Percentiles rank a stretch among this genome's conserved stretches.
phyloP scores from a whole-genome alignment of 1,140 invertebrate species.

The Pseudomyrmex cubaensis region DNA sequence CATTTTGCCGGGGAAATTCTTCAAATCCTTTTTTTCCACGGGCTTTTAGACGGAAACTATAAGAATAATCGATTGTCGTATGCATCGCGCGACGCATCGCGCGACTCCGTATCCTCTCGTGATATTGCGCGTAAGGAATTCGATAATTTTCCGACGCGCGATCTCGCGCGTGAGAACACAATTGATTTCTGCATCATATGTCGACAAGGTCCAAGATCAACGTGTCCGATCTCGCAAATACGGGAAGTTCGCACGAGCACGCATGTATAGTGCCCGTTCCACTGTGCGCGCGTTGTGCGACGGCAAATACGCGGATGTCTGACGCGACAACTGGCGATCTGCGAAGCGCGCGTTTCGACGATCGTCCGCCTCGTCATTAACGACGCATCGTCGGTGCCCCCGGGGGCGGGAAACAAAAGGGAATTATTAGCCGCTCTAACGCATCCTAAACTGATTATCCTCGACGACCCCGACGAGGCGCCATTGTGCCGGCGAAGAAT shows the following conservation, averaged over 20 bases:
- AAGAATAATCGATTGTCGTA: constrained; percentile 7
- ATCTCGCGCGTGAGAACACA: not conserved
- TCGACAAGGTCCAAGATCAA: constrained; percentile 26
- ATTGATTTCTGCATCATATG: constrained; percentile 9
- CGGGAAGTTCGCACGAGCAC: constrained; percentile 2
- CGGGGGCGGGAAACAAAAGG: constrained; percentile 70
- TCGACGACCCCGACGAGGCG: constrained; percentile 71
- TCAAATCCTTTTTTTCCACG: not conserved
- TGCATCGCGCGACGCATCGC: not conserved
- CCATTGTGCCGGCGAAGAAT: constrained; percentile 72
- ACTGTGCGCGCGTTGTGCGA: not conserved
- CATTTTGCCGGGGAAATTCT: not conserved
- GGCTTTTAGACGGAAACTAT: not conserved
- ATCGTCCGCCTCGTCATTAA: constrained; percentile 68
- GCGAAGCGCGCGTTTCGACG: constrained; percentile 40
- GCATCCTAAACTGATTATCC: constrained; percentile 75
- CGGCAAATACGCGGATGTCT: constrained; percentile 5
- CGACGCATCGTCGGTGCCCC: constrained; percentile 42
- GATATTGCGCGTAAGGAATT: constrained; percentile 35
- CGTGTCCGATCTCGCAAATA: constrained; percentile 3
- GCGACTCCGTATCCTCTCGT: not conserved
- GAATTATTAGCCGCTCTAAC: constrained; percentile 77
- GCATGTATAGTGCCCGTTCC: constrained; percentile 6
- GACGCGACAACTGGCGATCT: constrained; percentile 46
- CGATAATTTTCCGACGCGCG: not conserved